Evolutionary conservation across 2,888 invertebrate species (phyloP).

Genomic region (Drosophila atroscutellata): DNA sequence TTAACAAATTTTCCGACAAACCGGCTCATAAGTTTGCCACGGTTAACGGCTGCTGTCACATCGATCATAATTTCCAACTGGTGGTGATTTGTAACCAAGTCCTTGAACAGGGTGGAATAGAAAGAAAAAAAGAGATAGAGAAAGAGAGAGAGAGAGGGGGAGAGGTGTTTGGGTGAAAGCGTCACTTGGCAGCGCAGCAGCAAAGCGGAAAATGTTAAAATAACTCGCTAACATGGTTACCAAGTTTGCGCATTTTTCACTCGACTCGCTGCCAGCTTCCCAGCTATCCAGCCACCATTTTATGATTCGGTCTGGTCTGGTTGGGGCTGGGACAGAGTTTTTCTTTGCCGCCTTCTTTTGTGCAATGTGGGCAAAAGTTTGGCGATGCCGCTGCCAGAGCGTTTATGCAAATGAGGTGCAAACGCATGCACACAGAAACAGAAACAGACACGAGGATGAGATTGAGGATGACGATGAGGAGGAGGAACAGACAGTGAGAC

Average conservation of each 20-base stretch:
- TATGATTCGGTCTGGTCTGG: constrained; percentile 7
- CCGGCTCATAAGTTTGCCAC: constrained; percentile 53
- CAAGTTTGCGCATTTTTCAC: constrained; percentile 81
- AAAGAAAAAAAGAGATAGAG: not conserved
- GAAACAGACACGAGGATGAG: constrained; percentile 23
- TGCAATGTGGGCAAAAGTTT: constrained; percentile 81
- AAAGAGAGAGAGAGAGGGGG: constrained; percentile 8
- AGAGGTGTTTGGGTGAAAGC: constrained; percentile 38
- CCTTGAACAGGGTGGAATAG: constrained; percentile 52
- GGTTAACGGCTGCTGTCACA: constrained; percentile 56
- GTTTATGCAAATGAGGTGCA: constrained; percentile 78
- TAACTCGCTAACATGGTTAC: constrained; percentile 81
- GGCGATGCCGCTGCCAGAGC: constrained; percentile 74
- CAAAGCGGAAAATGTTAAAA: constrained; percentile 79
- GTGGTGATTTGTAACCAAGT: constrained; percentile 76
- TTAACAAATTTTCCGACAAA: constrained; percentile 78
- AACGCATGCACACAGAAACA: constrained; percentile 68
- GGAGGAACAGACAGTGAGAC: constrained; percentile 6
- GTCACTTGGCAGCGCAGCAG: constrained; percentile 44
- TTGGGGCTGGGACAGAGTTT: constrained; percentile 30
- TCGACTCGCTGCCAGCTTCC: constrained; percentile 63
- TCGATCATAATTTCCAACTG: constrained; percentile 77
- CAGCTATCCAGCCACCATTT: constrained; percentile 8
- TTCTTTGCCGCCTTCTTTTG: constrained; percentile 65
- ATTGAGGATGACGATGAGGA: not conserved